These are phyloP conservation scores for Pherbina coryleti DNA, from an alignment of 2,888 invertebrate species.

Conservation along the genomic window DNA sequence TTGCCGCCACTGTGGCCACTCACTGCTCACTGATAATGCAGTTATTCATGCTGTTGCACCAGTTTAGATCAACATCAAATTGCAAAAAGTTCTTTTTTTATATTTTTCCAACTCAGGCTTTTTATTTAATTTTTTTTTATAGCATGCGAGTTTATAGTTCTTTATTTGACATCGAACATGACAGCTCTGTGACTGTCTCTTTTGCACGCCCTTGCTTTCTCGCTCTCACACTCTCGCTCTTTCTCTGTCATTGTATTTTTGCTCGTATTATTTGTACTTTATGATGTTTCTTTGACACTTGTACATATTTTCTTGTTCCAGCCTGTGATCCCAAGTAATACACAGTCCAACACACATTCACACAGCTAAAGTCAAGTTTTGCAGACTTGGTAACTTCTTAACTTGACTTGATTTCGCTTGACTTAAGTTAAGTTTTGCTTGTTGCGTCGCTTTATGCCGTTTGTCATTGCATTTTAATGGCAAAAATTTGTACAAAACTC, in stretches of 20 bases:
- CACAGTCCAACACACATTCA: neutral
- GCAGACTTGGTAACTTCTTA: constrained; percentile 6
- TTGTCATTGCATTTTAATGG: constrained; percentile 20
- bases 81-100: neutral
- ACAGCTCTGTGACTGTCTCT: neutral
- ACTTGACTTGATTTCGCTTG: neutral
- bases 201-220: neutral
- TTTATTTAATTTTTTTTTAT: neutral
- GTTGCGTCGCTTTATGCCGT: neutral
- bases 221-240: no score
- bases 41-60: neutral
- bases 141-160: neutral
- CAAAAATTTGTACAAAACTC: constrained; percentile 13
- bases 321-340: neutral
- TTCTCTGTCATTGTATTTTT: neutral
- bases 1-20: neutral
- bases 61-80: neutral
- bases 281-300: constrained; percentile 23
- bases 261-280: constrained; percentile 15
- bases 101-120: neutral
- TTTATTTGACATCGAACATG: neutral
- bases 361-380: neutral
- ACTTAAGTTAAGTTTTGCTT: no score
- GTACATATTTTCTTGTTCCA: neutral
- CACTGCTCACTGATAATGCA: neutral